Evolutionary conservation across 2,888 invertebrate species (phyloP).

Genomic region (Trissoscelio sp.): DNA sequence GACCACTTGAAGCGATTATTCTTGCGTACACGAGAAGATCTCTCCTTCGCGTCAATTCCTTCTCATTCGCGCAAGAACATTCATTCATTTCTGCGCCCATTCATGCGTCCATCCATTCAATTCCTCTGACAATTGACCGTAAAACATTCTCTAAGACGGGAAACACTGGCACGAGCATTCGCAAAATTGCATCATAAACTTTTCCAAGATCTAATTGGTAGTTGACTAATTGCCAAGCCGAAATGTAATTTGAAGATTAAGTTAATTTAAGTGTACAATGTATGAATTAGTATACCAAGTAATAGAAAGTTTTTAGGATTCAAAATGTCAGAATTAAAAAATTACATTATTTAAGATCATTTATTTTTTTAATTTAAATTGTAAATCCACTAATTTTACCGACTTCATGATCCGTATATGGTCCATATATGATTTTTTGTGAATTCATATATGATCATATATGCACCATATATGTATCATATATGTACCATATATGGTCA

Average conservation of each 20-base stretch:
- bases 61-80: conserved; percentile 48
- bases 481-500: no score
- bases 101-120: conserved; percentile 50
- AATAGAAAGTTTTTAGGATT: no score
- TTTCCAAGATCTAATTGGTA: conserved; percentile 22
- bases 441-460: no score
- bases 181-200: conserved; percentile 32
- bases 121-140: conserved; percentile 67
- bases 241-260: not conserved
- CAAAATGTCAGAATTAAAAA: no score
- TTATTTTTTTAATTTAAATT: no score
- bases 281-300: no score
- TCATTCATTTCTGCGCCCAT: conserved; percentile 52
- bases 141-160: conserved; percentile 49
- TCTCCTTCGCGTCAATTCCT: conserved; percentile 52
- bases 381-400: no score
- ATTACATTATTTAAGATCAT: no score
- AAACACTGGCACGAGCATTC: conserved; percentile 30
- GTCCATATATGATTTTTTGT: no score
- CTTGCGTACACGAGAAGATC: conserved; percentile 69
- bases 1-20: conserved; percentile 67
- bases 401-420: no score
- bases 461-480: no score
- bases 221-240: not conserved
- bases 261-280: no score